Base-by-base conservation (phyloP, 1,140 invertebrate genomes). In the Pseudomyrmex dendroicus region DNA sequence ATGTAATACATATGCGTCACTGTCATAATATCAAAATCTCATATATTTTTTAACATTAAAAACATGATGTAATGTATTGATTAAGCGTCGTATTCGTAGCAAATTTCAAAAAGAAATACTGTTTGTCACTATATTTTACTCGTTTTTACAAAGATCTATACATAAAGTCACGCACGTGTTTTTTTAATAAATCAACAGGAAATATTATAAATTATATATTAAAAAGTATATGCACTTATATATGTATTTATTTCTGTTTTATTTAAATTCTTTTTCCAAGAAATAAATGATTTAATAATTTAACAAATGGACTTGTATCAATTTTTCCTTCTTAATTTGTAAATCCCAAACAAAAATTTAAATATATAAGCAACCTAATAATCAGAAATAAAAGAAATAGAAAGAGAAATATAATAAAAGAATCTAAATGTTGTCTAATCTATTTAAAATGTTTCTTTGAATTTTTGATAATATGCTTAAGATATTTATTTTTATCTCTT, bases 31-130 rank as follows among this genome's bases (percentile, higher is more conserved):
- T 52, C 59, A 64, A 59, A 84, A 76, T 22, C 44, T 62, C 63
- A 22, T 87, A 50, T 86, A 72, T 25, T 84, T 62, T 88, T 88
- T 76, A 35, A 85, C 73, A 50, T 61, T 61, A 61, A 35, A 35
- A 35, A 35, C 35, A 5, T 35, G 5, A 54, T 52, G 35, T 10
- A 50, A 57, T 17, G 52, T 70, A 20, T 70, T 70, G 48, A 70
- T 13, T 59, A 54, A 25, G 20, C 9, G 50, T 35, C 15, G 22
- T 54, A 59, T 68, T 59, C 35, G 25, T 15, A 50, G 52, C 44
- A 15, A 4, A 64, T 64, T 17, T 8, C 76, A 13, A 59, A 20
- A 25, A 57, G 20, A 59, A 59, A 70, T 61, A 35, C 44, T 20
- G 12, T 56, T 76, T 22, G 35, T 76, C 8, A 35, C 12, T 35